Percentiles rank a stretch among this genome's conserved stretches.
phyloP scores from a whole-genome alignment of 2,113 vertebrate genomes.

The Neopipo cinnamomea region DNA sequence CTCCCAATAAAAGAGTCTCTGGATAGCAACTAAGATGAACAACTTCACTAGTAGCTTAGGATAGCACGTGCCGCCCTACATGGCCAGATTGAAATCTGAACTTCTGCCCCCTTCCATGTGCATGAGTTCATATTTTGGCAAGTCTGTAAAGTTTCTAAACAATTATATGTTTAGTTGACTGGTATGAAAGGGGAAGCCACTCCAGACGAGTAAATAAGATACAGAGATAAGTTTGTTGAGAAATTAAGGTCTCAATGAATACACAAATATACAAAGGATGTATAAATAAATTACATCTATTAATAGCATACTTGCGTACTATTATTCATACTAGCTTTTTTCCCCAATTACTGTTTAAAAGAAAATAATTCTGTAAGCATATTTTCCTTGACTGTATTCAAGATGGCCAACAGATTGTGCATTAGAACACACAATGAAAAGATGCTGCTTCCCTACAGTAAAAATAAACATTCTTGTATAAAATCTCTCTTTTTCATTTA shows the following conservation, averaged over 20 bases:
- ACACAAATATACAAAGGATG: constrained; percentile 50
- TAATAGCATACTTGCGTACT: constrained; percentile 3
- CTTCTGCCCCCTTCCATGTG: constrained; percentile 23
- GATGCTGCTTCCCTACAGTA: background rate
- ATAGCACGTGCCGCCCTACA: constrained; percentile 30
- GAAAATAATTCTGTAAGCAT: background rate
- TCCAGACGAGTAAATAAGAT: constrained; percentile 39
- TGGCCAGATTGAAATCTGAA: constrained; percentile 54
- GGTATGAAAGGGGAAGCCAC: constrained; percentile 30
- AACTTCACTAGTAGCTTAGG: constrained; percentile 16
- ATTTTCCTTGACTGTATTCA: background rate
- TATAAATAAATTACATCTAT: constrained; percentile 47
- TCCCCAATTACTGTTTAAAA: background rate
- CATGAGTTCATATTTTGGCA: constrained; percentile 64
- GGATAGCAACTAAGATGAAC: constrained; percentile 49
- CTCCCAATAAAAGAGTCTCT: constrained; percentile 54
- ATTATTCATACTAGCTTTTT: background rate
- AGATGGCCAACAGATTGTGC: background rate
- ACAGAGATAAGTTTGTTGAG: constrained; percentile 39
- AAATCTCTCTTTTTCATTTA: background rate
- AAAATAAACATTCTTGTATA: background rate
- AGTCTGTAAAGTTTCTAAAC: constrained; percentile 34
- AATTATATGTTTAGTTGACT: constrained; percentile 57
- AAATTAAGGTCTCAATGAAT: constrained; percentile 35
- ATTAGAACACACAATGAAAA: background rate